phyloP scores from a whole-genome alignment of 2,797 vertebrate species.

The Pantherophis vulpinus region DNA sequence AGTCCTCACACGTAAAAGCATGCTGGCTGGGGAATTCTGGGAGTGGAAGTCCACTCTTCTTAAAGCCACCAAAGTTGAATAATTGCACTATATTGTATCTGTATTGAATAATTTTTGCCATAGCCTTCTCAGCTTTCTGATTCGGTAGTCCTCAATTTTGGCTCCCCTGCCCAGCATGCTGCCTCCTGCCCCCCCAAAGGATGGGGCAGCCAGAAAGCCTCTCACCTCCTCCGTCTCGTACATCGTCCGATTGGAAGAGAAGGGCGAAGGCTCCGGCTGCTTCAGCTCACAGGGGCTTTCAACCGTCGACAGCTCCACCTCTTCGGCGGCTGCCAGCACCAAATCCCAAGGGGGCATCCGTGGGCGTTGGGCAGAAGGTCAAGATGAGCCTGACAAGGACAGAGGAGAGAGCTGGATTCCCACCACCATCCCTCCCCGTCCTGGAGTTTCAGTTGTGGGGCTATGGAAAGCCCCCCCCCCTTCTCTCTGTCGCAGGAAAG shows the following conservation, averaged over 20 bases:
- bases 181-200: neutral
- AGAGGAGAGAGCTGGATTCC: neutral
- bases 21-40: neutral
- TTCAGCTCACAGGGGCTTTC: slow-evolving; percentile 88
- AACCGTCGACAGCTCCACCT: slow-evolving; percentile 77
- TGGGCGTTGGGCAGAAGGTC: slow-evolving; percentile 68
- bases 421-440: fast-evolving
- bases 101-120: neutral
- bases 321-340: slow-evolving; percentile 56
- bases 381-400: slow-evolving; percentile 76
- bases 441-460: fast-evolving
- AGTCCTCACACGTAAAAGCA: neutral
- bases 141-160: neutral
- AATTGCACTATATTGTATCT: neutral
- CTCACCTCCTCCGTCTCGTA: slow-evolving; percentile 92
- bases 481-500: neutral
- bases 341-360: slow-evolving; percentile 59
- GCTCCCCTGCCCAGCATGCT: neutral
- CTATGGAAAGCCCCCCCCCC: too few species aligned
- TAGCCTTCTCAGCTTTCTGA: neutral
- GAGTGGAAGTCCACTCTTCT: neutral
- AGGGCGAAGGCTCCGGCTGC: slow-evolving; percentile 85
- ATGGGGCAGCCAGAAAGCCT: neutral
- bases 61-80: neutral
- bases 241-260: slow-evolving; percentile 93